Evolutionary conservation across 1,140 invertebrate genomes (phyloP), one percentile per base, ranked within the genome.

Genomic region (Nymphalis io): DNA sequence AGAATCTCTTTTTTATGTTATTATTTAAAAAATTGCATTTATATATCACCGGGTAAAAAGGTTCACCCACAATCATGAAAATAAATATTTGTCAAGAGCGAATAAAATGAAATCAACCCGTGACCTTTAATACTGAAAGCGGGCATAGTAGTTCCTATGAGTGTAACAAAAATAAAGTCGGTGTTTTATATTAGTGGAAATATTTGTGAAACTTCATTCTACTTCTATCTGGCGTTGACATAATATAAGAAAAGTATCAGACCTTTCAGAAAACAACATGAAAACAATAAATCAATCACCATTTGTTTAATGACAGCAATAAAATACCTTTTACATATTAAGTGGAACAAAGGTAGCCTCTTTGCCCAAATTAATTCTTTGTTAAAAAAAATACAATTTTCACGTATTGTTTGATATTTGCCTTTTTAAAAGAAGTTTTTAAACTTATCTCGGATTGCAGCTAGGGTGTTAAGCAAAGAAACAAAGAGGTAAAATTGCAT

Each of bases 381-480:
- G 40, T 13, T n/a, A 42, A 13, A 42, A 42, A 40, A n/a, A 16
- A 13, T 3, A 18, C 16, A 3, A 21, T 18, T 20, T 21, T n/a
- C 11, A 21, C 8, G 10, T 12, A 21, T 53, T 21, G 12, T 53
- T 53, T 53, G 10, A 53, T 18, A 53, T 53, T 21, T 21, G 21
- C 10, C 13, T 53, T 53, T 53, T 13, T 18, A 13, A n/a, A n/a
- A 6, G 55, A n/a, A 58, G 27, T 38, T 61, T 42, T 48, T 8
- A 48, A 61, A 61, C 42, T 21, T 53, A 53, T 53, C 48, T 53
- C 48, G 11, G 48, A 46, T n/a, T 16, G 42, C 21, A 48, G 60
- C 38, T 15, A 27, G 60, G 51, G 40, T 60, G 58, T 62, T 62
- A 51, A 51, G 60, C 38, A 51, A 51, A 18, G 39, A 48, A 61